Conservation (phyloP, 2,797 vertebrate genomes). For the Lagodon rhomboides region DNA sequence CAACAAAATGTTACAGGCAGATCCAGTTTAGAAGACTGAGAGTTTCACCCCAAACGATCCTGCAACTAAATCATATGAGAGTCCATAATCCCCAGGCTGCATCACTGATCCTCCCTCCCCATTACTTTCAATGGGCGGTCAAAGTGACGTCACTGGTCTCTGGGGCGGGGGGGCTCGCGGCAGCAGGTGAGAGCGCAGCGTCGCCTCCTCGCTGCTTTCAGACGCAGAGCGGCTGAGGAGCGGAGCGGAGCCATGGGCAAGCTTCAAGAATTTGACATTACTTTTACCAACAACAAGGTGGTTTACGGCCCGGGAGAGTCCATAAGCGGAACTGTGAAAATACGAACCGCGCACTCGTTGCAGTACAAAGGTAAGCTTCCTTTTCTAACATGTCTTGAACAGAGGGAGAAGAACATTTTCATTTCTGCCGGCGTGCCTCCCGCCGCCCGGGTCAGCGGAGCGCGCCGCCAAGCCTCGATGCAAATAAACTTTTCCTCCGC, state of each 20-base stretch:
- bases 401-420: neutral
- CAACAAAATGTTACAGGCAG: neutral
- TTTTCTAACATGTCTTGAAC: neutral
- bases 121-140: neutral
- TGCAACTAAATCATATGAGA: no score
- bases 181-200: constrained; percentile 72
- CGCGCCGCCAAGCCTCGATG: constrained; percentile 8
- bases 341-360: constrained; percentile 77
- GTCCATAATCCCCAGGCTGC: neutral
- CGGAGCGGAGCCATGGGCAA: constrained; percentile 82
- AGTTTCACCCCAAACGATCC: neutral
- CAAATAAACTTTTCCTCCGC: constrained; percentile 61
- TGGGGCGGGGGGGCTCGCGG: constrained; percentile 20
- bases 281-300: constrained; percentile 87
- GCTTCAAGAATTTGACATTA: constrained; percentile 87
- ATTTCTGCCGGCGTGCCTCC: constrained; percentile 10
- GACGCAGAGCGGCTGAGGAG: constrained; percentile 41
- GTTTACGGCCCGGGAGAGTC: constrained; percentile 88
- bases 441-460: neutral
- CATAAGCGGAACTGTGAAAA: constrained; percentile 82
- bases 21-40: neutral
- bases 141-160: constrained; percentile 66
- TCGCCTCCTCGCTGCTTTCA: constrained; percentile 16
- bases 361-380: constrained; percentile 84
- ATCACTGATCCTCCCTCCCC: constrained; percentile 19